These are phyloP conservation scores for Bujurquina vittata DNA, from an alignment of 2,113 vertebrate species.

Conservation along the genomic window DNA sequence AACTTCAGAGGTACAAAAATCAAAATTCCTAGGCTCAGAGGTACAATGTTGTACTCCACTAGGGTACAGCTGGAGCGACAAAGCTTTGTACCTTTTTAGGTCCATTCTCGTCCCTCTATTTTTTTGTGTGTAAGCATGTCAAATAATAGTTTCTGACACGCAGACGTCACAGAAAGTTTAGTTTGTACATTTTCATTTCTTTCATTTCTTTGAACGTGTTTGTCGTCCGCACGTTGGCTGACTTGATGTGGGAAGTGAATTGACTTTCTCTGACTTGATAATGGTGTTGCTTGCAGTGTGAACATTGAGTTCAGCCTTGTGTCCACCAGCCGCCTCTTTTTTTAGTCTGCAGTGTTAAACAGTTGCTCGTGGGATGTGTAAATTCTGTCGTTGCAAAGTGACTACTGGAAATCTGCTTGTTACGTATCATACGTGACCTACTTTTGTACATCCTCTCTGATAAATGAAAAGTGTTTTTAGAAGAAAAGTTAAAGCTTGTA, in stretches of 20 bases:
- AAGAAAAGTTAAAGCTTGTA: neutral
- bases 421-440: slow-evolving; percentile 7
- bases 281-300: slow-evolving; percentile 44
- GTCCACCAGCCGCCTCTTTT: slow-evolving; percentile 8
- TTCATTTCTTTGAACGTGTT: neutral
- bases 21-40: too few relatives aligned
- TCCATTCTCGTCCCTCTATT: too few relatives aligned
- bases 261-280: slow-evolving; percentile 10
- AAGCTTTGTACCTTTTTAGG: too few relatives aligned
- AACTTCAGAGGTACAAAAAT: too few relatives aligned
- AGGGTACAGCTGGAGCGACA: too few relatives aligned
- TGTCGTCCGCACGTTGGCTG: neutral
- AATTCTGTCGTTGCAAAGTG: slow-evolving; percentile 6
- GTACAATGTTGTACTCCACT: too few relatives aligned
- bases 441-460: neutral
- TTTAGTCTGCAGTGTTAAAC: slow-evolving; percentile 21
- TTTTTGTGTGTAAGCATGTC: neutral
- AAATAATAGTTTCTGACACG: neutral
- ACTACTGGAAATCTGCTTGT: slow-evolving; percentile 17
- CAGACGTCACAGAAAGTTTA: neutral
- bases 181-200: neutral
- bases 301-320: neutral
- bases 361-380: slow-evolving; percentile 45
- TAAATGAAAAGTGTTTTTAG: neutral
- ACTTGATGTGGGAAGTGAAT: slow-evolving; percentile 8